Evolutionary conservation across 2,888 invertebrate species (phyloP).

Genomic region (Drosophila putrida): DNA sequence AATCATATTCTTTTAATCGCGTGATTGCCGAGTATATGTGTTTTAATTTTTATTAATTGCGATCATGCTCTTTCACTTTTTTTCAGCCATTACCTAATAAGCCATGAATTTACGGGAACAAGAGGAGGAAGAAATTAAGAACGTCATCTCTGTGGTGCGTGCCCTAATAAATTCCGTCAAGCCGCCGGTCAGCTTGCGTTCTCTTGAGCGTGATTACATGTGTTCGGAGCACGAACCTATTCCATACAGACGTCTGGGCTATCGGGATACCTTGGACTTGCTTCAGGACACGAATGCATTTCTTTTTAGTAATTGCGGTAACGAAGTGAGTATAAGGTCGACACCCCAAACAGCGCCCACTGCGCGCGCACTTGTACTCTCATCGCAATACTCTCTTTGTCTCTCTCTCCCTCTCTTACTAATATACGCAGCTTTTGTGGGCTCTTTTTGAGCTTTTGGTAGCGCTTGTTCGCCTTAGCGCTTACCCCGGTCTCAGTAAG

Average conservation of each 20-base stretch:
- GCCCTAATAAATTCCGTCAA: slow-evolving; percentile 82
- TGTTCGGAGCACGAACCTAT: slow-evolving; percentile 88
- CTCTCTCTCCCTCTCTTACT: slow-evolving; percentile 10
- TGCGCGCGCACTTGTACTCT: slow-evolving; percentile 22
- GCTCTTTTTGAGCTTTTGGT: slow-evolving; percentile 54
- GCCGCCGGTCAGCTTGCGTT: slow-evolving; percentile 74
- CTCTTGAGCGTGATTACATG: slow-evolving; percentile 88
- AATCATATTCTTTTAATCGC: slow-evolving; percentile 47
- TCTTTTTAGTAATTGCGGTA: slow-evolving; percentile 82
- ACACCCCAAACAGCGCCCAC: slow-evolving; percentile 24
- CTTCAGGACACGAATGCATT: slow-evolving; percentile 88
- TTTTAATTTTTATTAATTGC: slow-evolving; percentile 10
- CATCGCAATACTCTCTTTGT: slow-evolving; percentile 10
- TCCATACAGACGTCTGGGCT: slow-evolving; percentile 88
- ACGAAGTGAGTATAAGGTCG: slow-evolving; percentile 46
- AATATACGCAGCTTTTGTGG: slow-evolving; percentile 34
- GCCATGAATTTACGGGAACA: slow-evolving; percentile 19
- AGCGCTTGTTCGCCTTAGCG: slow-evolving; percentile 20
- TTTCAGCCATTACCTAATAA: slow-evolving; percentile 17
- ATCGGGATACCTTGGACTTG: slow-evolving; percentile 87
- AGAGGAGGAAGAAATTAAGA: slow-evolving; percentile 67
- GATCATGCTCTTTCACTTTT: slow-evolving; percentile 4
- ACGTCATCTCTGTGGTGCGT: slow-evolving; percentile 77
- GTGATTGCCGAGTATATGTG: slow-evolving; percentile 27
- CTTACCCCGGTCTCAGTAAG: slow-evolving; percentile 49